phyloP scores from a whole-genome alignment of 2,797 vertebrate species.

The Acrossocheilus wenchowensis region DNA sequence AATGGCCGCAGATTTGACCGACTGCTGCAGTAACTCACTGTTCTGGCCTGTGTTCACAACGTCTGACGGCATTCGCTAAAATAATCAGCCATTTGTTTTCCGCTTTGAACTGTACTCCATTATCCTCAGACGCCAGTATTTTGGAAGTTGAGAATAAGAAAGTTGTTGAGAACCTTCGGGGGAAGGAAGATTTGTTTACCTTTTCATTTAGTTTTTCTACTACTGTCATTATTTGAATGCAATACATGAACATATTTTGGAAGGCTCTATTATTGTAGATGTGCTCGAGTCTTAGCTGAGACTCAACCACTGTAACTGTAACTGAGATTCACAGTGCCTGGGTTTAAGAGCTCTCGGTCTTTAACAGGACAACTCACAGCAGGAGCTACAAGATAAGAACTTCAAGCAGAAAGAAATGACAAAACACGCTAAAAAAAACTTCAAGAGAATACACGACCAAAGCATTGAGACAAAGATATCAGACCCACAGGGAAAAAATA shows the following conservation, averaged over 20 bases:
- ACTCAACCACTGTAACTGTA: conserved; percentile 15
- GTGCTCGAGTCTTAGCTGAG: conserved; percentile 11
- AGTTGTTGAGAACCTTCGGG: background rate
- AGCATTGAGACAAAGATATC: conserved; percentile 11
- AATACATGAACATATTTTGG: background rate
- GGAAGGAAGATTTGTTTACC: background rate
- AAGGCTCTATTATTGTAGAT: conserved; percentile 1
- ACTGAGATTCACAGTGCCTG: conserved; percentile 3
- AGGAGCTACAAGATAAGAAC: conserved; percentile 26
- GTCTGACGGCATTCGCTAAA: conserved; percentile 72
- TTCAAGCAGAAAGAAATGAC: conserved; percentile 24
- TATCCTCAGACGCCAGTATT: conserved; percentile 56
- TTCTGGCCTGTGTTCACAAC: conserved; percentile 64
- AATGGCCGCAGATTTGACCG: conserved; percentile 77
- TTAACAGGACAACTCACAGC: conserved; percentile 29
- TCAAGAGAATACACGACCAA: conserved; percentile 24
- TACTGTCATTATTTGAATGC: background rate
- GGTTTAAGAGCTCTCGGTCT: conserved; percentile 24
- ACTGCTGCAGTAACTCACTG: conserved; percentile 78
- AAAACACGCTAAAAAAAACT: background rate
- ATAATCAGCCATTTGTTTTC: conserved; percentile 79
- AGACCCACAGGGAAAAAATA: conserved; percentile 42
- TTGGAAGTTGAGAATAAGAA: conserved; percentile 5
- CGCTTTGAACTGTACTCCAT: conserved; percentile 66
- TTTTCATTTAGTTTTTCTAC: background rate